phyloP scores from a whole-genome alignment of 1,140 invertebrate genomes.

The Pteromalus puparum region DNA sequence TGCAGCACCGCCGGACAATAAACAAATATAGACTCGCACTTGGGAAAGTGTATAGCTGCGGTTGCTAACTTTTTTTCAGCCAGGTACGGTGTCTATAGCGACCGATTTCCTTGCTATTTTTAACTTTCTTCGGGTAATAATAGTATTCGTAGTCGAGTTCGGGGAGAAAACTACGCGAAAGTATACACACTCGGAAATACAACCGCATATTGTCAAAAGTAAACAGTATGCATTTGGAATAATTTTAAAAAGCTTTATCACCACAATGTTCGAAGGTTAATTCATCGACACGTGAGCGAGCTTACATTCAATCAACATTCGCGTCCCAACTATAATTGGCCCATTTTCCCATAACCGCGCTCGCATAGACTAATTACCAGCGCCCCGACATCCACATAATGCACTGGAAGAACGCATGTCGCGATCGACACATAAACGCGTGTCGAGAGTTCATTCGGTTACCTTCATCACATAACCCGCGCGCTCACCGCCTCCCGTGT shows the following conservation, averaged over 20 bases:
- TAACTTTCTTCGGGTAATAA: no score
- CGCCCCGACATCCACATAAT: background rate
- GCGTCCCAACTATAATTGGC: background rate
- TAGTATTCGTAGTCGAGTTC: no score
- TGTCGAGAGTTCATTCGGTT: background rate
- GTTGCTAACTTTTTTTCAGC: no score
- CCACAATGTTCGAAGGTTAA: background rate
- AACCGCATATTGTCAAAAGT: no score
- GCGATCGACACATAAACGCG: background rate
- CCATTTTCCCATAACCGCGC: background rate
- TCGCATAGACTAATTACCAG: constrained; percentile 13
- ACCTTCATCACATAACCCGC: background rate
- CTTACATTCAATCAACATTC: constrained; percentile 20
- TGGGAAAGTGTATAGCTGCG: background rate
- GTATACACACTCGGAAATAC: background rate
- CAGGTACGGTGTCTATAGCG: no score
- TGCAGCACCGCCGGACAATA: background rate
- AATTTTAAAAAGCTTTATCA: no score
- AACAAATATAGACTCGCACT: constrained; percentile 21
- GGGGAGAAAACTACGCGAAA: no score
- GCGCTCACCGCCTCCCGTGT: background rate
- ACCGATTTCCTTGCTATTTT: no score
- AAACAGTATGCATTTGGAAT: no score
- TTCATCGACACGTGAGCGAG: background rate
- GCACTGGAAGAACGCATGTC: background rate